Evolutionary conservation across 1,140 invertebrate genomes (phyloP).

Genomic region (Tenebrio molitor): DNA sequence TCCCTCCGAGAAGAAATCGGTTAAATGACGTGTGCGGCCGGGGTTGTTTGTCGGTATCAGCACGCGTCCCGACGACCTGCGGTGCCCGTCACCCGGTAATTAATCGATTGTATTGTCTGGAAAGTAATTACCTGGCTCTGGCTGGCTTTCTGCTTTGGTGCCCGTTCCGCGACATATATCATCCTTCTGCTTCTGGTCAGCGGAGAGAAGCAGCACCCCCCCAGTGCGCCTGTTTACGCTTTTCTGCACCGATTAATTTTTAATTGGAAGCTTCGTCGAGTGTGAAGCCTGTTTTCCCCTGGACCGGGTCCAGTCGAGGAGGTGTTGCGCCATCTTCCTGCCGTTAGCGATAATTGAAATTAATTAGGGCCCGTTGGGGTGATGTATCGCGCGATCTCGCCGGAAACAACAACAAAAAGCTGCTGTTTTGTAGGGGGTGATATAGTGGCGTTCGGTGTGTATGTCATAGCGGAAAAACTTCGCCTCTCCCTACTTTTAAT

Average conservation of each 20-base stretch:
- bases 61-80: conserved; percentile 61
- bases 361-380: conserved; percentile 19
- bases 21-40: conserved; percentile 5
- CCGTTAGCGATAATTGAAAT: conserved; percentile 30
- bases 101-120: conserved; percentile 66
- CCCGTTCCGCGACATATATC: conserved; percentile 62
- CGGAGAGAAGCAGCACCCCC: conserved; percentile 62
- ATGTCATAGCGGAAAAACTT: conserved; percentile 6
- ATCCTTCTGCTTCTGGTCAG: conserved; percentile 64
- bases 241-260: conserved; percentile 49
- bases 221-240: conserved; percentile 54
- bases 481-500: conserved; percentile 49
- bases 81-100: conserved; percentile 63
- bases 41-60: conserved; percentile 53
- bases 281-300: too few species aligned
- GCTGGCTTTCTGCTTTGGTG: conserved; percentile 54
- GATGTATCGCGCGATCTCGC: conserved; percentile 7
- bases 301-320: neutral
- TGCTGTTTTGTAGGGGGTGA: neutral
- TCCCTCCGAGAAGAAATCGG: conserved; percentile 3
- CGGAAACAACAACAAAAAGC: conserved; percentile 5
- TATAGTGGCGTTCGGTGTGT: neutral
- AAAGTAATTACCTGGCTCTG: conserved; percentile 65
- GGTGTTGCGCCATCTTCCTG: conserved; percentile 1
- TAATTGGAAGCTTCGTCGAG: neutral